Conservation (phyloP, 2,113 vertebrate genomes). For the Epinephelus lanceolatus region DNA sequence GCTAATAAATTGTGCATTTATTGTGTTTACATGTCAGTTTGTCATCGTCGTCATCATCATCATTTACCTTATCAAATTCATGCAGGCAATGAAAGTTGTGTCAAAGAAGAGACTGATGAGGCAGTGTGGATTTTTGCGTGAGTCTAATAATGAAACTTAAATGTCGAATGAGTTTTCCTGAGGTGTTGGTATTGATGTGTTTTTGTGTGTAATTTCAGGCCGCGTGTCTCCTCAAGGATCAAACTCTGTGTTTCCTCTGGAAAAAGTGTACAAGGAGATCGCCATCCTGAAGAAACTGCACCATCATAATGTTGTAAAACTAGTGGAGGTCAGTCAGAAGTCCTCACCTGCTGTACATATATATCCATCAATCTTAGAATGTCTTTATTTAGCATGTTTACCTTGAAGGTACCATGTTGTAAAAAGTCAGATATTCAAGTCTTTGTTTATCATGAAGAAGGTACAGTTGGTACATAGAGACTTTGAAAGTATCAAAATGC, state of each 20-base stretch:
- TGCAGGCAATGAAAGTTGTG: constrained; percentile 97
- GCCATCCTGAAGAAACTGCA: constrained; percentile 97
- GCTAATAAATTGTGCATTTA: neutral
- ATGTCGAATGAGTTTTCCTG: neutral
- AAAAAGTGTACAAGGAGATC: constrained; percentile 94
- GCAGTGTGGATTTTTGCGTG: constrained; percentile 95
- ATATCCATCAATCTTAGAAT: neutral
- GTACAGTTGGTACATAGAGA: no score
- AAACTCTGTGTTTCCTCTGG: constrained; percentile 86
- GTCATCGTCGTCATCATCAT: neutral
- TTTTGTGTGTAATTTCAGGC: constrained; percentile 79
- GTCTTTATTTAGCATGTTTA: neutral
- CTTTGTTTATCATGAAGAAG: no score
- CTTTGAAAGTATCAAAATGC: no score
- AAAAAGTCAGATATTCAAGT: no score
- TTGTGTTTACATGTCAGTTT: neutral
- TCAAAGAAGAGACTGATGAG: constrained; percentile 97
- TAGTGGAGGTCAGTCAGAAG: constrained; percentile 90
- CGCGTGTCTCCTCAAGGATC: constrained; percentile 88
- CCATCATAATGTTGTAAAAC: constrained; percentile 93
- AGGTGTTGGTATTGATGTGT: neutral
- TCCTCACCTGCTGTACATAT: neutral
- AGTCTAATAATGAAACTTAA: constrained; percentile 44
- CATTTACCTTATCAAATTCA: no score
- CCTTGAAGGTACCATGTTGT: neutral